Evolutionary conservation across 2,797 vertebrate species (phyloP).

Genomic region (Cirrhinus molitorella): DNA sequence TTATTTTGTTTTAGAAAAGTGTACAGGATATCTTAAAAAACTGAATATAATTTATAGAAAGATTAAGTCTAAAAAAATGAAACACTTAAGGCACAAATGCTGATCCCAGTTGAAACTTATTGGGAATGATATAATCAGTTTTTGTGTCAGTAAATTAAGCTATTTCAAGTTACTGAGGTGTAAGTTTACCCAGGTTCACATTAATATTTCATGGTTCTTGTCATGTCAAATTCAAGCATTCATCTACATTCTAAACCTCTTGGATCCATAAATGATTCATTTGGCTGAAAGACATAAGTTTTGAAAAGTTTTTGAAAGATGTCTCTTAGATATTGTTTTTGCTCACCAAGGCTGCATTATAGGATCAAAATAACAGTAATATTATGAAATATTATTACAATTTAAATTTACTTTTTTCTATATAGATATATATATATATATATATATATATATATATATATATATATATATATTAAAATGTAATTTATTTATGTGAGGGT

Average conservation of each 20-base stretch:
- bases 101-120: background rate
- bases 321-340: background rate
- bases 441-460: background rate
- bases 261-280: background rate
- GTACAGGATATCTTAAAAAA: background rate
- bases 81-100: background rate
- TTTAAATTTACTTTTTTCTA: background rate
- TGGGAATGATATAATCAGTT: background rate
- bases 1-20: constrained; percentile 12
- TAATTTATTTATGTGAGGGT: background rate
- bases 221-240: background rate
- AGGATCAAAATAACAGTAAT: background rate
- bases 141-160: background rate
- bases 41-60: constrained; percentile 6
- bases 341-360: background rate
- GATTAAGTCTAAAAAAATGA: background rate
- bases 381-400: background rate
- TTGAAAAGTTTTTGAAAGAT: no score
- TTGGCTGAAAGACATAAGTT: background rate
- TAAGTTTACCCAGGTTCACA: constrained; percentile 10
- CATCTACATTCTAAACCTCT: background rate
- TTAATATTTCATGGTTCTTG: background rate
- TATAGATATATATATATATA: background rate
- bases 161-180: constrained; percentile 35
- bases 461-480: background rate